Base-by-base conservation (phyloP, 2,113 vertebrate genomes). In the Balaeniceps rex region DNA sequence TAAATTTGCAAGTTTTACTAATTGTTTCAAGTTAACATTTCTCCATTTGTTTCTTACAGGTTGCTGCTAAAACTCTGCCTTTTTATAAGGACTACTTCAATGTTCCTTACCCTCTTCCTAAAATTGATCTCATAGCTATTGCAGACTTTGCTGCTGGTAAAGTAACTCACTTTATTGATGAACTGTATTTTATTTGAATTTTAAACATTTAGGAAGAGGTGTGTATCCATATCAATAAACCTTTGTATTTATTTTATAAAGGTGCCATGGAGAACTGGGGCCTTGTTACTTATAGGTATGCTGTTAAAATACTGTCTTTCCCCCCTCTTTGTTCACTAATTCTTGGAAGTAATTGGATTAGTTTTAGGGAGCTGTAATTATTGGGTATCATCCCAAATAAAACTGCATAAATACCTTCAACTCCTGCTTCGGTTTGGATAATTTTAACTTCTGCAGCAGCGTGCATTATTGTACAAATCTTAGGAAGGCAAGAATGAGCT, bases 211-310 rank as follows among this genome's bases (percentile, higher is more conserved):
- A 96, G 96, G 84, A 97, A 96, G 95, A 87, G 89, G 88, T 88
- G 70, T 95, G 94, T 69, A 74, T 81, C 94, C 19, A 90, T 92
- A 93, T 92, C 91, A 98, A 97, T 98, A 97, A 97, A 97, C 94
- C 90, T 98, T 96, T 98, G 79, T 98, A 91, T 98, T 98, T 98
- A 97, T 98, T 98, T 98, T 98, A 97, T 98, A 96, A 98, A 99
- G 99, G 99, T 99, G 99, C 99, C 98, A 99, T 99, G 99, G 99
- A 99, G 98, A 99, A 99, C 98, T 99, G 99, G 99, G 99, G 99
- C 98, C 99, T 99, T 98, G 99, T 99, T 97, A 99, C 99, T 92
- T 99, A 99, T 98, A 99, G 99, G 99, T 99, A 98, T 97, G 98
- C 98, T 95, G 76, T 97, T 97, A 90, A 97, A 97, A 96, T 97